Evolutionary conservation across 2,113 vertebrate genomes (phyloP).

Genomic region (Condylura cristata): DNA sequence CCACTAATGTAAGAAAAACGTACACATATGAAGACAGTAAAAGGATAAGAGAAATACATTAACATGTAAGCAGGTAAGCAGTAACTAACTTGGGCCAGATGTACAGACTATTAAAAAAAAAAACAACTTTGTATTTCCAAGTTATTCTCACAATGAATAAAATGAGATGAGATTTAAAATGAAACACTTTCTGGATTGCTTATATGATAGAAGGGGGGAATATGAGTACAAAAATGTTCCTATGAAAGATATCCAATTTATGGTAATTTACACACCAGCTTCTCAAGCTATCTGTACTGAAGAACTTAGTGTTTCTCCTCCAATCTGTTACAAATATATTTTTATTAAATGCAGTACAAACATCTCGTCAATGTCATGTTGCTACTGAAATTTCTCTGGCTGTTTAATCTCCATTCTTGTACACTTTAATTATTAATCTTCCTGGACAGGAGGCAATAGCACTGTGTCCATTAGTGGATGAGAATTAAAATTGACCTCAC

Average conservation of each 20-base stretch:
- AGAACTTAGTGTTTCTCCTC: not conserved
- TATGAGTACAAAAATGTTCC: not conserved
- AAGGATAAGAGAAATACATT: not conserved
- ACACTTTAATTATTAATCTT: not conserved
- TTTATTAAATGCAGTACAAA: not conserved
- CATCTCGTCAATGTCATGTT: not conserved
- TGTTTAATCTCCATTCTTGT: not conserved
- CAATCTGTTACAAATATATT: not conserved
- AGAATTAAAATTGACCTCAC: not conserved
- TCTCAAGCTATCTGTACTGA: not conserved
- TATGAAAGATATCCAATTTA: conserved; percentile 15
- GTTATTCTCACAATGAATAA: not conserved
- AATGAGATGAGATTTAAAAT: not conserved
- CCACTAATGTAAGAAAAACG: not conserved
- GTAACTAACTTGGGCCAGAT: not conserved
- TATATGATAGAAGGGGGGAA: not conserved
- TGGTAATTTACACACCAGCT: not conserved
- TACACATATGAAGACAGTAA: not conserved
- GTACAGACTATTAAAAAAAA: not conserved
- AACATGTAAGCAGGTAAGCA: not conserved
- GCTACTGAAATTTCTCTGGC: not conserved
- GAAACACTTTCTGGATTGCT: not conserved
- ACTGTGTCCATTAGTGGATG: not conserved
- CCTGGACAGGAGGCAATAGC: not conserved
- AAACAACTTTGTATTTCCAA: not conserved